These are phyloP conservation scores for Dasysyrphus albostriatus DNA, from an alignment of 2,888 invertebrate genomes.

Conservation along the genomic window DNA sequence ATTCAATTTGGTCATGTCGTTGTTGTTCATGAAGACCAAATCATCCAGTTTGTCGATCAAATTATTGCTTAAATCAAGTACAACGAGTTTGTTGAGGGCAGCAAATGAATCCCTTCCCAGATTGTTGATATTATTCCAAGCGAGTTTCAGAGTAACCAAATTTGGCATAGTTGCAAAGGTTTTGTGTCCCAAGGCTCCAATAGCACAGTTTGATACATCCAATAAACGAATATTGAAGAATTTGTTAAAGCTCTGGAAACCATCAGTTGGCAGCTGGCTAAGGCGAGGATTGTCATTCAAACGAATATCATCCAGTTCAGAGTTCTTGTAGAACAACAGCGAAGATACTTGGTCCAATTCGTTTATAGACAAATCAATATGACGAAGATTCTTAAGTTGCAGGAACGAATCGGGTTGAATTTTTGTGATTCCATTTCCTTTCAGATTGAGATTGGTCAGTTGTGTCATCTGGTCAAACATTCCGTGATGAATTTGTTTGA, in stretches of 20 bases:
- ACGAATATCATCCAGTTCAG: slow-evolving; percentile 88
- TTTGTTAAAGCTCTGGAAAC: slow-evolving; percentile 87
- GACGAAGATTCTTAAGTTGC: slow-evolving; percentile 87
- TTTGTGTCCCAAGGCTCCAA: slow-evolving; percentile 86
- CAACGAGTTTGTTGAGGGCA: slow-evolving; percentile 86
- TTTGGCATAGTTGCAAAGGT: slow-evolving; percentile 90
- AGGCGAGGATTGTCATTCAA: slow-evolving; percentile 89
- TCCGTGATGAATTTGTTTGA: slow-evolving; percentile 87
- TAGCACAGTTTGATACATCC: slow-evolving; percentile 90
- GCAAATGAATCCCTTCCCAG: slow-evolving; percentile 86
- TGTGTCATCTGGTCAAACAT: slow-evolving; percentile 88
- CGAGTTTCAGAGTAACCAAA: slow-evolving; percentile 87
- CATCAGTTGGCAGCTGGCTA: slow-evolving; percentile 87
- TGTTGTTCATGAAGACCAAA: slow-evolving; percentile 88
- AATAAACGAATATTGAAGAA: slow-evolving; percentile 88
- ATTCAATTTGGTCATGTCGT: slow-evolving; percentile 86
- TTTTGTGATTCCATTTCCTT: slow-evolving; percentile 88
- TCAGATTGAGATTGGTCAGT: slow-evolving; percentile 88
- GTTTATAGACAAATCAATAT: slow-evolving; percentile 90
- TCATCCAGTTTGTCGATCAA: slow-evolving; percentile 86
- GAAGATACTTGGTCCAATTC: slow-evolving; percentile 88
- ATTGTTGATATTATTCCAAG: slow-evolving; percentile 87
- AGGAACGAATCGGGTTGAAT: slow-evolving; percentile 89
- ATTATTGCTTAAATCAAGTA: slow-evolving; percentile 90
- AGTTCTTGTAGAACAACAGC: slow-evolving; percentile 88